Conservation (phyloP, 53 echinoderm and acorn worm genomes). For the Paelopatides confundens region DNA sequence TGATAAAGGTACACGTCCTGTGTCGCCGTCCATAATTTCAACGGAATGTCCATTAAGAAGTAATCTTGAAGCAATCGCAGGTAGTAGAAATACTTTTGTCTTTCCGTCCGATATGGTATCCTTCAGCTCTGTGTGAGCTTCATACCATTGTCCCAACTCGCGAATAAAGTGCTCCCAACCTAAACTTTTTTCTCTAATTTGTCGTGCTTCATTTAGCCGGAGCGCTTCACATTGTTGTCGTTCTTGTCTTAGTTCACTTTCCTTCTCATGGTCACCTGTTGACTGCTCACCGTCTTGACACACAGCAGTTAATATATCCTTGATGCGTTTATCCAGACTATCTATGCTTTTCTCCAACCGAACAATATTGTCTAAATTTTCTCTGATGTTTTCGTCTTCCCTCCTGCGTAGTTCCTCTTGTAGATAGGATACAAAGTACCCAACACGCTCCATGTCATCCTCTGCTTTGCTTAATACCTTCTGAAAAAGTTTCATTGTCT, state of each 20-base stretch:
- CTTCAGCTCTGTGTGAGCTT: not conserved
- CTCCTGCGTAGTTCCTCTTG: not conserved
- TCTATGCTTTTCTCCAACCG: not conserved
- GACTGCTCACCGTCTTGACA: not conserved
- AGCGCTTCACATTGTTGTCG: not conserved
- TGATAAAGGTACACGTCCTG: not conserved
- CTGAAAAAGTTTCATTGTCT: not conserved
- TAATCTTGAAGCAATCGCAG: not conserved
- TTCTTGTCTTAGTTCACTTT: not conserved
- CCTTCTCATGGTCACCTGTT: not conserved
- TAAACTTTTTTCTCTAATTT: not conserved
- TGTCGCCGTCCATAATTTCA: slow-evolving; percentile 22
- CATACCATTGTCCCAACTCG: not conserved
- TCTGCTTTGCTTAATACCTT: not conserved
- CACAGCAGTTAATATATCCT: not conserved
- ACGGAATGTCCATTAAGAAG: not conserved
- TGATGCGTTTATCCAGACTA: not conserved
- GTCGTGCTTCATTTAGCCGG: too few relatives aligned
- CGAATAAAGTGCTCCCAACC: not conserved
- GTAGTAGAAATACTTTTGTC: not conserved
- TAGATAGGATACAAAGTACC: not conserved
- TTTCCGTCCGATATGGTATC: not conserved
- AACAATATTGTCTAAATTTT: not conserved
- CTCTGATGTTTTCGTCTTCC: not conserved
- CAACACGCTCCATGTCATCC: not conserved